Conservation (phyloP, 1,140 invertebrate genomes). For the Drosophila bipectinata region DNA sequence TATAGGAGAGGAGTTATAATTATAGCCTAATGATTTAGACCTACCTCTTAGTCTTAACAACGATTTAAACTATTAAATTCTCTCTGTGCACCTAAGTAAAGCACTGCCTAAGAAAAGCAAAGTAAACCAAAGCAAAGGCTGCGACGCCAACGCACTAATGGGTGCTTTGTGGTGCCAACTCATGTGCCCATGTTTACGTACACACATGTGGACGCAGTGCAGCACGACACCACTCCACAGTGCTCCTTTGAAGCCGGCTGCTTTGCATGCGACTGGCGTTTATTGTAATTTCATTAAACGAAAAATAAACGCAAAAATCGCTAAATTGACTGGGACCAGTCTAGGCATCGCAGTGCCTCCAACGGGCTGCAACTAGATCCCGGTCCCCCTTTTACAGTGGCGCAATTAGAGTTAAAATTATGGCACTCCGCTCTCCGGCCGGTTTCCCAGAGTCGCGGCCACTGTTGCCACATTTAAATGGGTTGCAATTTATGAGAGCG, state of each 20-base stretch:
- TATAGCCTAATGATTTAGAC: neutral
- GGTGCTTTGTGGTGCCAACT: conserved; percentile 57
- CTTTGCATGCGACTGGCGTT: conserved; percentile 69
- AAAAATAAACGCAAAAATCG: conserved; percentile 73
- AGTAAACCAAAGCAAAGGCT: conserved; percentile 19
- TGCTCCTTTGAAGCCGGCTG: conserved; percentile 9
- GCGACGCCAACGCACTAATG: conserved; percentile 77
- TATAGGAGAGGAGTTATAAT: neutral
- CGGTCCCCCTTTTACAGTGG: conserved; percentile 39
- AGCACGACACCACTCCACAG: conserved; percentile 10
- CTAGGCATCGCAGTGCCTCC: conserved; percentile 6
- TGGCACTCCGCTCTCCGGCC: conserved; percentile 28
- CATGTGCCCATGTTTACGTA: conserved; percentile 42
- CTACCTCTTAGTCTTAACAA: neutral
- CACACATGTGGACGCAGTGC: conserved; percentile 34
- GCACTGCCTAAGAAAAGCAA: conserved; percentile 19
- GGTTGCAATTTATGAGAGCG: conserved; percentile 75
- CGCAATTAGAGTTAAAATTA: conserved; percentile 75
- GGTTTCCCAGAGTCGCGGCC: conserved; percentile 6
- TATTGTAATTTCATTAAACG: conserved; percentile 82
- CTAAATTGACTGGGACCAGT: conserved; percentile 48
- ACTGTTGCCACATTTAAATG: conserved; percentile 56
- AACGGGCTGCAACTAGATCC: neutral
- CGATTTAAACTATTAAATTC: neutral
- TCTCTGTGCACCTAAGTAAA: conserved; percentile 30